These are phyloP conservation scores for Antennarius striatus DNA, from an alignment of 2,113 vertebrate species.

Conservation along the genomic window DNA sequence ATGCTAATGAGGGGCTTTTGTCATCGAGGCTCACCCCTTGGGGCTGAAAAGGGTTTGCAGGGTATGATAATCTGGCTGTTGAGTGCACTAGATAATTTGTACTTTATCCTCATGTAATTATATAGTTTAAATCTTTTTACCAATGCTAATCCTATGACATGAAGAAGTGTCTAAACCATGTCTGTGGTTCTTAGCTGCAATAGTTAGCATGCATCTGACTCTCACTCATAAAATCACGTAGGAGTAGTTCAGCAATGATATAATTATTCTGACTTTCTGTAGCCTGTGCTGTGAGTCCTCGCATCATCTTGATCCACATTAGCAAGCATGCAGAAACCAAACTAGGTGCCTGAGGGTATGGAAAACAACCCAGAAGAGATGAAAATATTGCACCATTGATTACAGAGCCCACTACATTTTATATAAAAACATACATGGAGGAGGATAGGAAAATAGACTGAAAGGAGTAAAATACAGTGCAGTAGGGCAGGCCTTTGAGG, in stretches of 20 bases:
- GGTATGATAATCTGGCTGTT: constrained; percentile 88
- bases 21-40: constrained; percentile 84
- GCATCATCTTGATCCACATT: constrained; percentile 67
- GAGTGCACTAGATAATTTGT: constrained; percentile 87
- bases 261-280: constrained; percentile 77
- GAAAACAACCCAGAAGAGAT: constrained; percentile 36
- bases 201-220: constrained; percentile 65
- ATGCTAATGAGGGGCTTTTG: constrained; percentile 94
- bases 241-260: constrained; percentile 60
- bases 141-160: constrained; percentile 82
- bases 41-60: constrained; percentile 62
- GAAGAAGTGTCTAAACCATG: constrained; percentile 70
- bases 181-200: constrained; percentile 54
- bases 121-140: constrained; percentile 89
- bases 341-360: constrained; percentile 42
- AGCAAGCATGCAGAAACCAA: constrained; percentile 61
- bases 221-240: constrained; percentile 43
- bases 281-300: constrained; percentile 59
- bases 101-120: constrained; percentile 91
- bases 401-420: constrained; percentile 31
- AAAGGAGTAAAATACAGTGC: constrained; percentile 38
- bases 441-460: constrained; percentile 9
- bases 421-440: constrained; percentile 29
- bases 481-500: constrained; percentile 68
- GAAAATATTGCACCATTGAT: constrained; percentile 30